A percentile compares a stretch with the other conserved stretches of the same genome.
phyloP scores from a whole-genome alignment of 2,888 invertebrate genomes.

The Dasysyrphus albostriatus region DNA sequence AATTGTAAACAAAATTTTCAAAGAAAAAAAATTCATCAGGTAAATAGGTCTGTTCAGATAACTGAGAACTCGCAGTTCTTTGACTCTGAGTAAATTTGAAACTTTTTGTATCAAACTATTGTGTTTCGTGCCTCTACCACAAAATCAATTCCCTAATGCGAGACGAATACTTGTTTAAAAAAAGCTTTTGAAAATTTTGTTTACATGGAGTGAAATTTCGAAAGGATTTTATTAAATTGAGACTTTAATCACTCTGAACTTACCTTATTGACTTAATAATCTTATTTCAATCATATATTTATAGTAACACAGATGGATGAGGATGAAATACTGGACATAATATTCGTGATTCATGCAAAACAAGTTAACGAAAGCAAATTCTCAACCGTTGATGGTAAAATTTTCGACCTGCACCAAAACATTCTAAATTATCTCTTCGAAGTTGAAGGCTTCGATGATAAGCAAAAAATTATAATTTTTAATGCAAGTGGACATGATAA shows the following conservation, averaged over 20 bases:
- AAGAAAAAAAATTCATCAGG: too few species aligned
- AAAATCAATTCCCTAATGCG: too few species aligned
- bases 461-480: conserved; percentile 12
- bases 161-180: too few species aligned
- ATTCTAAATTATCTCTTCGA: conserved; percentile 22
- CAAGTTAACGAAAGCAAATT: not conserved
- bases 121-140: too few species aligned
- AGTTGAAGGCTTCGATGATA: conserved; percentile 5
- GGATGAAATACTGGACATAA: conserved; percentile 12
- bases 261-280: not conserved
- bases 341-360: conserved; percentile 26
- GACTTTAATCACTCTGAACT: too few species aligned
- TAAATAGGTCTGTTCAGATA: too few species aligned
- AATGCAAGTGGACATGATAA: conserved; percentile 3
- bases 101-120: too few species aligned
- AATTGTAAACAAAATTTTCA: not conserved
- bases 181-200: too few species aligned
- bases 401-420: not conserved
- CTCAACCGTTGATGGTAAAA: not conserved
- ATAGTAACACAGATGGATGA: conserved; percentile 10
- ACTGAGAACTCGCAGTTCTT: not conserved
- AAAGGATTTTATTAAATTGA: too few species aligned
- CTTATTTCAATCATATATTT: not conserved
- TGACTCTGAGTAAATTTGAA: too few species aligned
- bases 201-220: too few species aligned